phyloP scores from a whole-genome alignment of 1,140 invertebrate genomes.

The Trissolcus basalis region DNA sequence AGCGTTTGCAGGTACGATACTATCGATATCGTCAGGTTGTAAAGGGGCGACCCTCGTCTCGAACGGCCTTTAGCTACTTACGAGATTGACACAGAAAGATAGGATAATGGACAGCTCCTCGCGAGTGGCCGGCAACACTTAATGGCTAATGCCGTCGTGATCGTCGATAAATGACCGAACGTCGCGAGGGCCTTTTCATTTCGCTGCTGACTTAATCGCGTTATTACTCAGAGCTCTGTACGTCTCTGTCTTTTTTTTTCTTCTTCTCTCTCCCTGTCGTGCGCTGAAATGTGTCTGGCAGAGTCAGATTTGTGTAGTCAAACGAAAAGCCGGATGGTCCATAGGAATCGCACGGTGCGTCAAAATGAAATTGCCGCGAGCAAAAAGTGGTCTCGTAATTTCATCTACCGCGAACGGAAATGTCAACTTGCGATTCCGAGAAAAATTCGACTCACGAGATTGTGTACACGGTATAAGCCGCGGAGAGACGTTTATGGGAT shows the following conservation, averaged over 20 bases:
- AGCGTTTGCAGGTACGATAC: constrained; percentile 30
- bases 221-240: constrained; percentile 40
- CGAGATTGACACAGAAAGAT: constrained; percentile 70
- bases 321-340: constrained; percentile 11
- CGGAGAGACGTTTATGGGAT: constrained; percentile 4
- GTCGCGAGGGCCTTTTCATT: constrained; percentile 60
- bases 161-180: constrained; percentile 56
- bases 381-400: constrained; percentile 39
- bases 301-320: constrained; percentile 5
- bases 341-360: neutral
- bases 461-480: neutral
- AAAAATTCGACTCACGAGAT: neutral
- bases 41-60: constrained; percentile 60
- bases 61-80: constrained; percentile 66
- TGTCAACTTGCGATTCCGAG: neutral
- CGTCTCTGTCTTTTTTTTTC: too few species aligned
- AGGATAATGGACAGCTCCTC: constrained; percentile 67
- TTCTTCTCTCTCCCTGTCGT: too few species aligned
- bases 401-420: constrained; percentile 20
- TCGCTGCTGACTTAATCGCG: constrained; percentile 62
- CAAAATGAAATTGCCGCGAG: constrained; percentile 2
- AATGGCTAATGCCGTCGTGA: constrained; percentile 61
- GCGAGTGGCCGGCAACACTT: constrained; percentile 56
- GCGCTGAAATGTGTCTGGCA: too few species aligned
- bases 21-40: constrained; percentile 62